Evolutionary conservation across 35 echinoderm and acorn worm genomes (phyloP), one percentile per base, ranked within the genome.

Genomic region (Strongylocentrotus purpuratus): DNA sequence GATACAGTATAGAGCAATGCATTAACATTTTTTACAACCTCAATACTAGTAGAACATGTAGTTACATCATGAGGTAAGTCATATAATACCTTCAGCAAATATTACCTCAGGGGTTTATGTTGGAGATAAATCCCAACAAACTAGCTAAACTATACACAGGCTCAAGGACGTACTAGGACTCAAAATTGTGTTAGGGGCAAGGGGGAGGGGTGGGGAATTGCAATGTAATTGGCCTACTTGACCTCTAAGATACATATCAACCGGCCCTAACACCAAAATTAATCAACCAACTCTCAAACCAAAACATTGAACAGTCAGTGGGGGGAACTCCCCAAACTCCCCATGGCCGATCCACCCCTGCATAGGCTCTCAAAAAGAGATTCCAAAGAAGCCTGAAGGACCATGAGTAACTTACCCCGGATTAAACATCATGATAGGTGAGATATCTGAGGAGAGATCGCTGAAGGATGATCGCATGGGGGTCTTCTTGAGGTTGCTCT

Each of bases 361-460:
- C 35, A 41, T 41, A 41, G 35, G 35, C 35, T 41, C 35, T 41
- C 35, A 41, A 41, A 41, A 41, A 41, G 35, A 41, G 35, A 1
- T 1, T 41, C 35, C 35, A 41, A 41, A 41, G 35, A 41, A 41
- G 35, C 35, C 35, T 1, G 35, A 41, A 41, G 35, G 35, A 41
- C 35, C 3, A 41, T 41, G 35, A 41, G 35, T 41, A 85, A 94
- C 95, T 97, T 71, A 97, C 97, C 95, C 95, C 33, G 97, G 95
- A 87, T 97, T 97, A 47, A 94, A 97, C 97, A 97, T 97, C 97
- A 97, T 97, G 85, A 97, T 95, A 14, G 95, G 90, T 1, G 97
- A 97, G 25, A 97, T 92, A 50, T 94, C 95, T 46, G 60, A 94
- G n/a, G 50, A 87, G 9, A 95, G 88, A 35, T 55, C 55, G 28